Percentiles rank a stretch among this genome's conserved stretches.
Conservation (phyloP, 2,888 invertebrate genomes). For the Thelaira solivaga region DNA sequence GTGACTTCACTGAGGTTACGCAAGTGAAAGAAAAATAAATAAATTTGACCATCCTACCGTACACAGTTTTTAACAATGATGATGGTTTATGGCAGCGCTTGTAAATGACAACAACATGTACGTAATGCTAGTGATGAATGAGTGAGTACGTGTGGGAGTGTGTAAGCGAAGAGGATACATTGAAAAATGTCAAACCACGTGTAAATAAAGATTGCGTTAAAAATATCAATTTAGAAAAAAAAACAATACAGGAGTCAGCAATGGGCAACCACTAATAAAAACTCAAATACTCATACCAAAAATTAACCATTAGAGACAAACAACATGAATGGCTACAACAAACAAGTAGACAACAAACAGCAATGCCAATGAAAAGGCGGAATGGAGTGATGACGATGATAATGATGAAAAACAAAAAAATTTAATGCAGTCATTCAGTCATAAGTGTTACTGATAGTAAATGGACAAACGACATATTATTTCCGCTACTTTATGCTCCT, state of each 20-base stretch:
- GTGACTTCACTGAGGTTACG: neutral
- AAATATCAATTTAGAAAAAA: conserved; percentile 32
- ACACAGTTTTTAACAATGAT: conserved; percentile 21
- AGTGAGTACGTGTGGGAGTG: neutral
- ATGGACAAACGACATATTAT: conserved; percentile 46
- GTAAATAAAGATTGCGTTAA: conserved; percentile 59
- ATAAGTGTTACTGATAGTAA: conserved; percentile 58
- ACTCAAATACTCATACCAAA: neutral
- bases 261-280: conserved; percentile 17
- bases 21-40: neutral
- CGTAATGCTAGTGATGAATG: neutral
- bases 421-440: conserved; percentile 55
- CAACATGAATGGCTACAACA: conserved; percentile 5
- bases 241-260: conserved; percentile 8
- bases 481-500: conserved; percentile 14
- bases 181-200: conserved; percentile 55
- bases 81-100: conserved; percentile 43
- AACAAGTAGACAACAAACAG: too few relatives aligned
- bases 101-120: conserved; percentile 44
- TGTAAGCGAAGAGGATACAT: conserved; percentile 1
- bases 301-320: neutral
- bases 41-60: neutral
- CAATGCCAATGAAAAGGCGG: conserved; percentile 31
- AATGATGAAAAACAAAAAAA: conserved; percentile 34
- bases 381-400: too few relatives aligned